A percentile compares a stretch with the other conserved stretches of the same genome.
Conservation (phyloP, 35 echinoderm and acorn worm species). For the Lytechinus variegatus region DNA sequence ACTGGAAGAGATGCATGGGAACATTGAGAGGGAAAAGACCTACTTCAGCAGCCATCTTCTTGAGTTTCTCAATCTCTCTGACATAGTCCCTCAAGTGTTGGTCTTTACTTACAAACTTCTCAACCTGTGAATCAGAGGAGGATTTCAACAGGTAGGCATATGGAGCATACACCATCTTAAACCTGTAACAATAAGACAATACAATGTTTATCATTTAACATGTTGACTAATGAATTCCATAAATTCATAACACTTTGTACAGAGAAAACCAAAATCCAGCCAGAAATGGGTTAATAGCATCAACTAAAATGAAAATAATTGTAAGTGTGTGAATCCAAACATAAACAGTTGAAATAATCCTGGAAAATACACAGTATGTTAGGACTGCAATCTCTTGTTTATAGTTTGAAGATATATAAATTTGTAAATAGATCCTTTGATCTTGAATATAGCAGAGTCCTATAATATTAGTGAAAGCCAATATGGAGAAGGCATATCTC, state of each 20-base stretch:
- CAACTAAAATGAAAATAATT: too few relatives aligned
- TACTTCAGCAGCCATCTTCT: slow-evolving; percentile 80
- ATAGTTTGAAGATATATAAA: background rate
- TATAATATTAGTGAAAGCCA: background rate
- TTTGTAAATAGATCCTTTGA: background rate
- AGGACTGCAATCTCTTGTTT: too few relatives aligned
- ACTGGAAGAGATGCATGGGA: slow-evolving; percentile 90
- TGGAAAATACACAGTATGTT: too few relatives aligned
- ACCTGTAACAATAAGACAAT: slow-evolving; percentile 48
- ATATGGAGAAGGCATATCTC: background rate
- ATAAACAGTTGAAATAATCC: too few relatives aligned
- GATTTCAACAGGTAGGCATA: slow-evolving; percentile 83
- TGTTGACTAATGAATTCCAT: too few relatives aligned
- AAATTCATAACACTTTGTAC: too few relatives aligned
- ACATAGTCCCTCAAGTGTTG: slow-evolving; percentile 96
- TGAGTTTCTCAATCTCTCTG: slow-evolving; percentile 95
- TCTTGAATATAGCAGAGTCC: background rate
- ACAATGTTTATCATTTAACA: background rate
- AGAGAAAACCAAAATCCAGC: too few relatives aligned
- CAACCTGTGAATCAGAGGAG: slow-evolving; percentile 76
- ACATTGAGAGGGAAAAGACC: slow-evolving; percentile 87
- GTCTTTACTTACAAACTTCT: slow-evolving; percentile 87
- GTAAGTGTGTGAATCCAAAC: too few relatives aligned
- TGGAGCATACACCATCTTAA: slow-evolving; percentile 82
- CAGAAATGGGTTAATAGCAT: too few relatives aligned